Evolutionary conservation across 1,140 invertebrate genomes (phyloP), one percentile per base, ranked within the genome.

Genomic region (Nasonia vitripennis): DNA sequence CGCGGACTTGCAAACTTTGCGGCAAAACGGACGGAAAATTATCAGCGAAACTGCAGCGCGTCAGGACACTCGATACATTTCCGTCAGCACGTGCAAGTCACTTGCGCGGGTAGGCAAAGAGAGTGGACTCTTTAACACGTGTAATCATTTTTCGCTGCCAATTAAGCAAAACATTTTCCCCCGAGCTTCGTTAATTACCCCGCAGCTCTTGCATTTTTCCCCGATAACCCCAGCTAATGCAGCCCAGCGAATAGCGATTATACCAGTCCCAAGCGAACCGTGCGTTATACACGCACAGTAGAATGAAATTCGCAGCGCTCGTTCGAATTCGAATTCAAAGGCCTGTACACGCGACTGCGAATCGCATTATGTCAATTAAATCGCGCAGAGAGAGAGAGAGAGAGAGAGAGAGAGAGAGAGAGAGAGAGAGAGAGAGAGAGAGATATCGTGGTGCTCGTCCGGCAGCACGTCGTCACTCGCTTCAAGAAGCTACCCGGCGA

Each of bases 321-420:
- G 20, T 62, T 62, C 55, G 55, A 62, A n/a, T 62, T 4, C 55
- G 20, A 62, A 62, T 62, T 62, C 20, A 62, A 62, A 62, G 55
- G 14, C 5, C 55, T n/a, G 20, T 51, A 51, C 20, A 62, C 70
- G 4, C 27, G 70, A 73, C 34, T n/a, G 14, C n/a, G n/a, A 75
- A 83, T 78, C 73, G 82, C 23, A 78, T 77, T 83, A 83, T 17
- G 41, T 48, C 77, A 51, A 84, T 73, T 84, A 84, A 73, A 73
- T 74, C 9, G 62, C 27, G 3, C 62, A 31, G 73, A 45, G 34
- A 34, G 6, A 17, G 31, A 48, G 12, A 34, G 6, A 17, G 31
- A 48, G 12, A 27, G 51, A 55, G 34, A 37, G 34, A 37, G 34
- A 34, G 34, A 34, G 34, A 34, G 1, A 34, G 34, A 34, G 34